Base-by-base conservation (phyloP, 2,113 vertebrate genomes). In the Uria aalge region DNA sequence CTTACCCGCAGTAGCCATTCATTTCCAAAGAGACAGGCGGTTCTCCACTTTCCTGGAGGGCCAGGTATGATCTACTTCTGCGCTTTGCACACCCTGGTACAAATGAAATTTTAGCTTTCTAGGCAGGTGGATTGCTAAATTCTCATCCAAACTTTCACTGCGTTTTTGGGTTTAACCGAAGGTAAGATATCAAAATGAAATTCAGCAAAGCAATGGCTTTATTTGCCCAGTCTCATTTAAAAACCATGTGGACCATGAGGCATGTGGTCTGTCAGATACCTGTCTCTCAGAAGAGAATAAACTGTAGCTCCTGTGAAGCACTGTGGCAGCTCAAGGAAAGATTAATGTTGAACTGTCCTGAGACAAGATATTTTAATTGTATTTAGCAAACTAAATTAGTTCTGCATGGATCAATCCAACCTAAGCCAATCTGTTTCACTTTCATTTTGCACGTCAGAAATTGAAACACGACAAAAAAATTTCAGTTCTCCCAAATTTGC, bases 311-410 rank as follows among this genome's bases (percentile, higher is more conserved):
- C 72, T 12, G 8, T 85, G 85, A 92, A 93, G 34, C 38, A 36
- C 23, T 48, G 38, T 82, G 76, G 83, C 75, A 91, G 84, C 50
- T 92, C 92, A 85, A 89, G 73, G 40, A 73, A 95, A 96, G 86
- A 95, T 92, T 91, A 93, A 94, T 95, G 60, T 68, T 92, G 79
- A 94, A 94, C 76, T 36, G 4, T 88, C 85, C 80, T 78, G 66
- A 95, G 83, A 96, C 69, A 92, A 96, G 94, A 78, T 85, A 91
- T 87, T 95, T 92, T 91, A 93, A 97, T 85, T 95, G 66, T 93
- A 91, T 91, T 96, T 97, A 94, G 84, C 66, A 91, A 94, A 79
- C 92, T 76, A 90, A 90, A 93, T 97, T 87, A 90, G 69, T 82
- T 85, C 74, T 96, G 90, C 62, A 94, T 79, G 84, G 82, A 88